These are phyloP conservation scores for Octomys mimax DNA, from an alignment of 2,797 vertebrate species.

Conservation along the genomic window DNA sequence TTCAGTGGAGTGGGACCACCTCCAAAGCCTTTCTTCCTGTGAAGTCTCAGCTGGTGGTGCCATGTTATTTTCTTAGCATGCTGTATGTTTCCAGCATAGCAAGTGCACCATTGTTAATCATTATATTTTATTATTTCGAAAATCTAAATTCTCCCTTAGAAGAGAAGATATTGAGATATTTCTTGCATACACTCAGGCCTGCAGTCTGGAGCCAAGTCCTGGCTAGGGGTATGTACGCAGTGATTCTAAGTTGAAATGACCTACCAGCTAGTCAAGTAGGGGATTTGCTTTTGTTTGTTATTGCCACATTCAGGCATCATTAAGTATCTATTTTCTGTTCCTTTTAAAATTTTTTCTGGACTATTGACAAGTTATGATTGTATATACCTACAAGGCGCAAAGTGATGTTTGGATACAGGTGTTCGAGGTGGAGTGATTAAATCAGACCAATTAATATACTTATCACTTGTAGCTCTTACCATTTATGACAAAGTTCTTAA, in stretches of 20 bases:
- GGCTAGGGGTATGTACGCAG: neutral
- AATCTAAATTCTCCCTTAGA: conserved; percentile 27
- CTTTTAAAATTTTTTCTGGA: neutral
- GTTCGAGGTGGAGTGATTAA: neutral
- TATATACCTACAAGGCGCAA: neutral
- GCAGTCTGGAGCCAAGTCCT: neutral
- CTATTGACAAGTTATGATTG: neutral
- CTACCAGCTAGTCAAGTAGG: neutral
- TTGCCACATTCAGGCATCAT: neutral
- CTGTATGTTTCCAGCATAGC: neutral
- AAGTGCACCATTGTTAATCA: neutral
- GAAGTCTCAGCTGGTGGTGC: neutral
- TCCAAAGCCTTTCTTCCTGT: neutral
- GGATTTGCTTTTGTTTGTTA: neutral
- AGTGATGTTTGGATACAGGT: neutral
- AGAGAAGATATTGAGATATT: neutral
- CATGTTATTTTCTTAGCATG: neutral
- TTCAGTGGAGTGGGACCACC: neutral
- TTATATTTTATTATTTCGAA: neutral
- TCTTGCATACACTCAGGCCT: neutral
- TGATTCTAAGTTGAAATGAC: neutral
- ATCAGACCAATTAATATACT: conserved; percentile 34
- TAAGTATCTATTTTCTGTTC: neutral
- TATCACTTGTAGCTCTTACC: neutral
- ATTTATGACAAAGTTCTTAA: conserved; percentile 21